phyloP scores from a whole-genome alignment of 2,113 vertebrate genomes.

The Caloenas nicobarica region DNA sequence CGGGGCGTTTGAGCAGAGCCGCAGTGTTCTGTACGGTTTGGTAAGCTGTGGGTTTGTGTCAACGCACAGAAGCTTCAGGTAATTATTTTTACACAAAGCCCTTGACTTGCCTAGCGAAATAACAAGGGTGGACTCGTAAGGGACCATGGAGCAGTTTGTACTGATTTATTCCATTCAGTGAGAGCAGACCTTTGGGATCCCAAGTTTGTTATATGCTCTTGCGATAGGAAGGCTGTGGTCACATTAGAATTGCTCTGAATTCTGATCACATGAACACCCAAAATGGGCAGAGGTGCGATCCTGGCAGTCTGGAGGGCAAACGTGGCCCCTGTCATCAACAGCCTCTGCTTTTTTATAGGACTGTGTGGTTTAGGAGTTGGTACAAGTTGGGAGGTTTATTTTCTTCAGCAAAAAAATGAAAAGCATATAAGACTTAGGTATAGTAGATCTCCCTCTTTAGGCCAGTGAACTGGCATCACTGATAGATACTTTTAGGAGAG shows the following conservation, averaged over 20 bases:
- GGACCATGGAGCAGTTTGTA: background rate
- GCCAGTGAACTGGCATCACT: background rate
- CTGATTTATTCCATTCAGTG: background rate
- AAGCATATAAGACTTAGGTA: background rate
- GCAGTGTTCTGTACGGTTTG: background rate
- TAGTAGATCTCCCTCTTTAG: background rate
- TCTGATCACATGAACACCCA: accelerated
- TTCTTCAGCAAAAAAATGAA: background rate
- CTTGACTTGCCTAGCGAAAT: background rate
- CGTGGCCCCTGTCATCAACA: background rate
- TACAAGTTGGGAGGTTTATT: background rate
- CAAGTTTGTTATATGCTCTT: accelerated
- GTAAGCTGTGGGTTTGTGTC: conserved; percentile 45
- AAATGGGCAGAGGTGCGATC: background rate
- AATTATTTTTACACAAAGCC: conserved; percentile 48
- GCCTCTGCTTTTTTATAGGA: background rate
- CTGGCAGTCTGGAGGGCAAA: background rate
- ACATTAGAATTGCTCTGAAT: background rate
- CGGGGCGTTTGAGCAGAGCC: conserved; percentile 60
- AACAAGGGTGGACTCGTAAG: background rate
- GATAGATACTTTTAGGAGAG: background rate
- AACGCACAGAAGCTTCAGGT: conserved; percentile 30
- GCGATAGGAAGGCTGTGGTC: background rate
- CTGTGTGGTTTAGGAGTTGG: background rate
- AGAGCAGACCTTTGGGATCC: background rate